Base-by-base conservation (phyloP, 2,113 vertebrate species). In the Myotis lucifugus region DNA sequence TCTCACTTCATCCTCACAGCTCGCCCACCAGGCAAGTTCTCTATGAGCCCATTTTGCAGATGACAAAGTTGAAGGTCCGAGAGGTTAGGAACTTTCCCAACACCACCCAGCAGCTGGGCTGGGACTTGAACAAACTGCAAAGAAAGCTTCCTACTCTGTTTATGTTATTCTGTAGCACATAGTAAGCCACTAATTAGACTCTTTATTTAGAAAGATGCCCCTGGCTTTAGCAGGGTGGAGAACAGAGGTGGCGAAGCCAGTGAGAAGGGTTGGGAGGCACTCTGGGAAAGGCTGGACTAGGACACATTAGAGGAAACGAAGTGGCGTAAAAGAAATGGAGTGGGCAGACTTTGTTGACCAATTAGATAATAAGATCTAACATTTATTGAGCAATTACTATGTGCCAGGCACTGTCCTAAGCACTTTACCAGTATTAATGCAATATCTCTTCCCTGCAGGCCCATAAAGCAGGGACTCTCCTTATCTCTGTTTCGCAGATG, bases 251-350 rank as follows among this genome's bases (percentile, higher is more conserved):
- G 46, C 0, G 1, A 77, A 50, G 50, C 50, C 40, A 7, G 27
- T 0, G 2, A 40, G 32, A 73, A 87, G 40, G 21, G 2, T 32
- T 21, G 11, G 25, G 29, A 34, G 8, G 34, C 5, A 1, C 15
- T 5, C 12, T 8, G 3, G 78, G 42, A 87, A 42, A 70, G 7
- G 11, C 0, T 46, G 69, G 23, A 42, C 1, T 0, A 40, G 46
- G 52, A 21, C 40, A n/a, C 6, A 3, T 5, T 0, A 17, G 32
- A 40, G 5, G 21, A 29, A 3, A n/a, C 2, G 19, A 19, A 40
- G 19, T 3, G 7, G 48, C 0, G 8, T 7, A 3, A 40, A 17
- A 61, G 85, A 67, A 56, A 1, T 29, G 17, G 19, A 59, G 40
- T 15, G 72, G 48, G 15, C 27, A 32, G 85, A 59, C 79, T 27